Base-by-base conservation (phyloP, 2,113 vertebrate genomes). In the Oncorhynchus clarkii region DNA sequence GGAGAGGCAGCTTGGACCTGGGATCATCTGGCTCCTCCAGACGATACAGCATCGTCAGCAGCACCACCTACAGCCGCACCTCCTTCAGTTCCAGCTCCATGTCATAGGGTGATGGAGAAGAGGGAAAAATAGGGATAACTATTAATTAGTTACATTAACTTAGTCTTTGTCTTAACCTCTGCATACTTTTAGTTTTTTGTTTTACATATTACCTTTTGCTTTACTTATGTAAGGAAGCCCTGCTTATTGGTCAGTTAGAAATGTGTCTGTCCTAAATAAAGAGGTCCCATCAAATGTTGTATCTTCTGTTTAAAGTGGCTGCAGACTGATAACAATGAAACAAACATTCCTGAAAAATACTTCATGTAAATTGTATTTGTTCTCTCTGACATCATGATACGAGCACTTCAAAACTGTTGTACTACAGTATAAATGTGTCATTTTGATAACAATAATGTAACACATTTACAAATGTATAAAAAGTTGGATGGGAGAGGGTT, bases 1-100 rank as follows among this genome's bases (percentile, higher is more conserved):
- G 95, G 5, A 94, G 97, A 18, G 92, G 95, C 88, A 99, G 97
- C 70, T 88, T 97, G n/a, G 98, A 99, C 82, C 92, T 95, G 0
- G 89, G 93, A 0, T 92, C 86, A 39, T 80, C 87, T 18, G 13
- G 78, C 67, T 89, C 91, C 69, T 92, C 92, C 1, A 74, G 54
- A 54, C 93, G 84, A 72, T 89, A 91, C 29, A 93, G 90, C 1
- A 89, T 27, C 14, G 29, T 29, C 26, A 92, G 75, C 73, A 82
- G 78, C 71, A 75, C 72, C 66, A 86, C 57, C 84, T 73, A 72
- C 62, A 77, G 68, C 16, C 83, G 12, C 73, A 93, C 91, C 34
- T n/a, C 87, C 24, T 93, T 93, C 83, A 93, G 91, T 88, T 94
- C 86, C 73, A 92, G 89, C 73, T 94, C 95, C 57, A 54, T 49